These are phyloP conservation scores for Mystacides longicornis DNA, from an alignment of 2,888 invertebrate species.

Conservation along the genomic window DNA sequence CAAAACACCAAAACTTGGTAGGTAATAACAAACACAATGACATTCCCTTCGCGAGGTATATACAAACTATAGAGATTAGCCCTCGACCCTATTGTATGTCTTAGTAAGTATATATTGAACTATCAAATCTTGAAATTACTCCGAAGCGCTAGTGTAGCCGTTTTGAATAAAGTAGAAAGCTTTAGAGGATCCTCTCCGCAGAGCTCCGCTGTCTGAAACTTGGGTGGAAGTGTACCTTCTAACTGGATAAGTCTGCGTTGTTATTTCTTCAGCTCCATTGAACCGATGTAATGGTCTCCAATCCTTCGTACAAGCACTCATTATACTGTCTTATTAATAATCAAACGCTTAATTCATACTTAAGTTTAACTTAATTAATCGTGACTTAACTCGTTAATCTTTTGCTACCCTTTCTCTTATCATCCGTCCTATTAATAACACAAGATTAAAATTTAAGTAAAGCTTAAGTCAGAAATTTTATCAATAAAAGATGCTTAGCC, in stretches of 20 bases:
- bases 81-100: constrained; percentile 1
- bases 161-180: neutral
- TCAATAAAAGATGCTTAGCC: too few relatives aligned
- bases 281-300: neutral
- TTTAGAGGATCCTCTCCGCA: neutral
- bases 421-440: too few relatives aligned
- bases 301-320: neutral
- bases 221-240: neutral
- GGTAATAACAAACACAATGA: too few relatives aligned
- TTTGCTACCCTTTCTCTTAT: too few relatives aligned
- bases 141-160: neutral
- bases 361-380: too few relatives aligned
- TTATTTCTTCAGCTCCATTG: neutral
- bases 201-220: neutral
- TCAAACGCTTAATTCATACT: too few relatives aligned
- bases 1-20: too few relatives aligned
- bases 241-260: neutral
- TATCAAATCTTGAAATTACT: neutral
- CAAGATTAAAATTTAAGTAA: too few relatives aligned
- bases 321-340: too few relatives aligned
- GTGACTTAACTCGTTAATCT: too few relatives aligned
- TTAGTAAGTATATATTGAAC: neutral
- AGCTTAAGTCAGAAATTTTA: too few relatives aligned
- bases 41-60: too few relatives aligned
- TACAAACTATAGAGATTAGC: neutral